Evolutionary conservation across 1,140 invertebrate genomes (phyloP), one percentile per base, ranked within the genome.

Genomic region (Zaprionus inermis): DNA sequence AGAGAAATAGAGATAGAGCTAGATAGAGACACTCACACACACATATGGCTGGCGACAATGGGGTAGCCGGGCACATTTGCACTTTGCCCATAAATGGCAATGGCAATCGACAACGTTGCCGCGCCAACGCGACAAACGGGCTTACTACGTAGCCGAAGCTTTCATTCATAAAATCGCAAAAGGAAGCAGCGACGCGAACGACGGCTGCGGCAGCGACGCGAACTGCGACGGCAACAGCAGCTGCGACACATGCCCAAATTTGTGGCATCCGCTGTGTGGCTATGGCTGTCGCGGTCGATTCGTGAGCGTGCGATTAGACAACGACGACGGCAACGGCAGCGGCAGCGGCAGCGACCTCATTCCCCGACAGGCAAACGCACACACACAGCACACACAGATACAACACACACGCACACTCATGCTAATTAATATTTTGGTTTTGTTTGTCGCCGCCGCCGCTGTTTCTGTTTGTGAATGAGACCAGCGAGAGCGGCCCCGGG

Each of bases 121-220:
- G 51, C 71, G 65, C 64, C 75, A 72, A 69, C 57, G 44, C 44
- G 72, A 57, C 68, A 72, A 72, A 65, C 77, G 64, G 76, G 76
- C 64, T 82, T 83, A 81, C 78, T 81, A 78, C 79, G 83, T 59
- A 56, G 65, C 59, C 60, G 51, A 41, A 67, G 73, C 68, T 88
- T 88, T 88, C 84, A 88, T 88, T 88, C 84, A 88, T 88, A 88
- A 88, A 88, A 83, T 88, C 79, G 83, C 77, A 57, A 88, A 79
- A 82, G 79, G 83, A 88, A 83, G 77, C 79, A 83, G 79, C 73
- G 64, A 64, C 63, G 59, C 36, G 18, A 34, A 18, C 54, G 7
- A 32, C 52, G 38, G 4, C 76, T n/a, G 64, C 46, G 44, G 32
- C 73, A 18, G 52, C 18, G 38, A 64, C 63, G 59, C 36, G 18